Conservation (phyloP, 2,113 vertebrate species). For the Gymnorhina tibicen region DNA sequence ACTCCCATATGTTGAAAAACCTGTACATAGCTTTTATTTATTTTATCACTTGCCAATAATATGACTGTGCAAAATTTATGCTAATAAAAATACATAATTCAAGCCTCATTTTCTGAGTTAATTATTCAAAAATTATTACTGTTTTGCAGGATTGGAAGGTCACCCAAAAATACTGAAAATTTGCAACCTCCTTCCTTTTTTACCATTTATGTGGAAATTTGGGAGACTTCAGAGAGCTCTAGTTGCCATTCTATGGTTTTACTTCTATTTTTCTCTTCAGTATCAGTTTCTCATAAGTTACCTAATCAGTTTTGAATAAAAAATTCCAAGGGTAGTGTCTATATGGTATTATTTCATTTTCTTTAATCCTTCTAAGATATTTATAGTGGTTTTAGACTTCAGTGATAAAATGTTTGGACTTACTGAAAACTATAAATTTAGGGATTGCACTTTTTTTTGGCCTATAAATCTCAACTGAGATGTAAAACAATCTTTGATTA, state of each 20-base stretch:
- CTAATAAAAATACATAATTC: not conserved
- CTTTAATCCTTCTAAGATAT: not conserved
- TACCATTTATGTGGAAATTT: not conserved
- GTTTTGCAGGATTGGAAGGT: not conserved
- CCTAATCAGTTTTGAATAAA: not conserved
- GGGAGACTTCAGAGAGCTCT: not conserved
- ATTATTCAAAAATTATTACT: not conserved
- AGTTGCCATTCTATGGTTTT: not conserved
- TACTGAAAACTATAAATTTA: not conserved
- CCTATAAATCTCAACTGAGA: not conserved
- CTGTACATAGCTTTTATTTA: not conserved
- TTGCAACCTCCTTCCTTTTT: not conserved
- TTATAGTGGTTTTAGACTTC: not conserved
- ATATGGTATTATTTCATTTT: not conserved
- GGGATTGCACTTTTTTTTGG: not conserved
- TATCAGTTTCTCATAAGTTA: not conserved
- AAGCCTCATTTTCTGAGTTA: not conserved
- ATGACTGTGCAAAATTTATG: not conserved
- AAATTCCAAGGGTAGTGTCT: not conserved
- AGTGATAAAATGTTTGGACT: not conserved
- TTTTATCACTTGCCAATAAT: not conserved
- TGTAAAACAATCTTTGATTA: not conserved
- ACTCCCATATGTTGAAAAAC: not conserved
- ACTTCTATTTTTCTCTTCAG: not conserved
- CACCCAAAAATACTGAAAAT: not conserved